A percentile compares a stretch with the other conserved stretches of the same genome.
Evolutionary conservation across 2,113 vertebrate genomes (phyloP).

Genomic region (Ctenodactylus gundi): DNA sequence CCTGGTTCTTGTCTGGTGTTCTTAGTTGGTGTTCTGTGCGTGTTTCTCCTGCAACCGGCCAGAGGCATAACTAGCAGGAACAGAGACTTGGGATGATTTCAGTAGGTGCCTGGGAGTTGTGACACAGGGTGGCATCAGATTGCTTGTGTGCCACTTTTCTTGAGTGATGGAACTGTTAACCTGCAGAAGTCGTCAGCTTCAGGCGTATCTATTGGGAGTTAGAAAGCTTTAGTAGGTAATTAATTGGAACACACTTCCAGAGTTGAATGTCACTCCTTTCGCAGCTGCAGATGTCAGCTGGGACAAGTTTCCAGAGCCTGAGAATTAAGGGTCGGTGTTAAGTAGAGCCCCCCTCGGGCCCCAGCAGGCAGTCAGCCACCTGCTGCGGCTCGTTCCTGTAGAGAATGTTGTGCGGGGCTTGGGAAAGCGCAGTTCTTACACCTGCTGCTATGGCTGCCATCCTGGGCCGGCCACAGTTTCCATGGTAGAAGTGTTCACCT

Average conservation of each 20-base stretch:
- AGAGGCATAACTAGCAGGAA: background rate
- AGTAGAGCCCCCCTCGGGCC: background rate
- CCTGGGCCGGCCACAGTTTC: background rate
- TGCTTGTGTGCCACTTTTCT: background rate
- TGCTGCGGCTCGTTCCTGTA: background rate
- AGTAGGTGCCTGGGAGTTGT: background rate
- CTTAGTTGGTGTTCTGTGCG: background rate
- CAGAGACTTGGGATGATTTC: background rate
- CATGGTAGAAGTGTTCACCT: accelerated
- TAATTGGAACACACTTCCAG: background rate
- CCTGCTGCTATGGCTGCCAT: background rate
- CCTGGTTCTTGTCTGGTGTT: background rate
- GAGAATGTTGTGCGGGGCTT: background rate
- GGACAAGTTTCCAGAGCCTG: background rate
- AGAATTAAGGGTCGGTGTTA: background rate
- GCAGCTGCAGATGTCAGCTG: background rate
- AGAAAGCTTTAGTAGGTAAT: background rate
- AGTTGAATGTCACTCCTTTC: background rate
- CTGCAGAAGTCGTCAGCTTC: background rate
- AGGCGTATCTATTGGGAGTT: background rate
- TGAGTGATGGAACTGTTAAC: background rate
- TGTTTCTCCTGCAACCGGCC: background rate
- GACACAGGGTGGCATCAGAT: background rate
- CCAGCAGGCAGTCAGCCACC: background rate
- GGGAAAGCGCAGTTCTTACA: background rate